Evolutionary conservation across 2,797 vertebrate genomes (phyloP).

Genomic region (Argentina silus): DNA sequence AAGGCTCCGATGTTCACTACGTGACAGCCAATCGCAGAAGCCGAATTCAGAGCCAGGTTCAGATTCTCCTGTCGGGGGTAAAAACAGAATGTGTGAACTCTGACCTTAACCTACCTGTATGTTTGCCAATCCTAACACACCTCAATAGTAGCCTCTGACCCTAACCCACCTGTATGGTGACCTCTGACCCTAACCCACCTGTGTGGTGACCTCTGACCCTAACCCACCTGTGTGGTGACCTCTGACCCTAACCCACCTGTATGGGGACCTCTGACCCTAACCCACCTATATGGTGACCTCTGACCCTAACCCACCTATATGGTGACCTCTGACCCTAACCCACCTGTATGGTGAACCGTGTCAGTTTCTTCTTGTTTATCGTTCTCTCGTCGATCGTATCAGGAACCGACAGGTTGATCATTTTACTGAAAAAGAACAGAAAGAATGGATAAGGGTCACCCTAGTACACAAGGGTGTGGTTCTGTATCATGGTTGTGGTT

Average conservation of each 20-base stretch:
- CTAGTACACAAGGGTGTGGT: too few species aligned
- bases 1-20: constrained; percentile 96
- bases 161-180: constrained; percentile 88
- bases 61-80: constrained; percentile 88
- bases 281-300: neutral
- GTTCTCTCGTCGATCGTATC: constrained; percentile 97
- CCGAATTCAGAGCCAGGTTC: constrained; percentile 95
- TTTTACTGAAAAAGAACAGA: constrained; percentile 83
- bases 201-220: constrained; percentile 91
- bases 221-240: constrained; percentile 90
- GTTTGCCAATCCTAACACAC: neutral
- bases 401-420: constrained; percentile 95
- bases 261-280: neutral
- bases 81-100: neutral
- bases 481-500: too few species aligned
- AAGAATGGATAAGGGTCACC: neutral
- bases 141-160: too few species aligned
- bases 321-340: constrained; percentile 71
- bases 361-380: constrained; percentile 97
- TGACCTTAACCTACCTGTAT: neutral
- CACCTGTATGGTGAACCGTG: constrained; percentile 93
- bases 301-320: constrained; percentile 81
- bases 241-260: neutral
- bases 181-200: constrained; percentile 73
- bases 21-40: constrained; percentile 96